phyloP scores from a whole-genome alignment of 2,113 vertebrate genomes.

The Spheniscus mendiculus region DNA sequence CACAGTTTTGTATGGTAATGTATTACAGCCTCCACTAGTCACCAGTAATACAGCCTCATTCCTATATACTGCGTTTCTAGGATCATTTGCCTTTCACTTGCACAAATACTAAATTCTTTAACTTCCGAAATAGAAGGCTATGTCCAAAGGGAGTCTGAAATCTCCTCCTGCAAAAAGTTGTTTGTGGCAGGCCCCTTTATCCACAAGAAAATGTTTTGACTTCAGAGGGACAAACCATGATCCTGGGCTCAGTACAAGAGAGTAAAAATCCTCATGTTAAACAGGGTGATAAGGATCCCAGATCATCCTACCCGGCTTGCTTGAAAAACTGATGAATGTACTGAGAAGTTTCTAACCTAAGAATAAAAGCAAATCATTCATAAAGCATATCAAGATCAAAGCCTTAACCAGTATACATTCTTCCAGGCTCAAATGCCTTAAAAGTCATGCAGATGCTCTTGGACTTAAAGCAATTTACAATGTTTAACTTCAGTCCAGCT shows the following conservation, averaged over 20 bases:
- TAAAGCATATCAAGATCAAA: not conserved
- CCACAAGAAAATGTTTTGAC: not conserved
- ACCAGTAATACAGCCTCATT: not conserved
- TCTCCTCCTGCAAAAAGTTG: not conserved
- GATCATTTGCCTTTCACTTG: not conserved
- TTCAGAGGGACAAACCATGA: not conserved
- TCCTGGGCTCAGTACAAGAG: not conserved
- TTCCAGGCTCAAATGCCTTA: not conserved
- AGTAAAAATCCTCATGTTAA: not conserved
- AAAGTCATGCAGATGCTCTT: not conserved
- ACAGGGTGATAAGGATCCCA: not conserved
- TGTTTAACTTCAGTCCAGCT: not conserved
- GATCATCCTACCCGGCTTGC: not conserved
- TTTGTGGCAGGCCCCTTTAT: not conserved
- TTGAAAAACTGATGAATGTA: not conserved
- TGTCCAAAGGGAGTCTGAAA: not conserved
- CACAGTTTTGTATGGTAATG: not conserved
- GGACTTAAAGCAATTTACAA: not conserved
- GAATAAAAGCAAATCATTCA: not conserved
- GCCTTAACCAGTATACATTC: not conserved
- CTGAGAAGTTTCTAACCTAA: not conserved
- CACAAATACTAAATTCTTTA: not conserved
- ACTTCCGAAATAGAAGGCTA: not conserved
- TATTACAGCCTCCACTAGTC: not conserved
- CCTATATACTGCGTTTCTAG: not conserved